Percentiles rank a stretch among this genome's conserved stretches.
These are phyloP conservation scores for Varecia variegata DNA, from an alignment of 2,797 vertebrate genomes.

Conservation along the genomic window DNA sequence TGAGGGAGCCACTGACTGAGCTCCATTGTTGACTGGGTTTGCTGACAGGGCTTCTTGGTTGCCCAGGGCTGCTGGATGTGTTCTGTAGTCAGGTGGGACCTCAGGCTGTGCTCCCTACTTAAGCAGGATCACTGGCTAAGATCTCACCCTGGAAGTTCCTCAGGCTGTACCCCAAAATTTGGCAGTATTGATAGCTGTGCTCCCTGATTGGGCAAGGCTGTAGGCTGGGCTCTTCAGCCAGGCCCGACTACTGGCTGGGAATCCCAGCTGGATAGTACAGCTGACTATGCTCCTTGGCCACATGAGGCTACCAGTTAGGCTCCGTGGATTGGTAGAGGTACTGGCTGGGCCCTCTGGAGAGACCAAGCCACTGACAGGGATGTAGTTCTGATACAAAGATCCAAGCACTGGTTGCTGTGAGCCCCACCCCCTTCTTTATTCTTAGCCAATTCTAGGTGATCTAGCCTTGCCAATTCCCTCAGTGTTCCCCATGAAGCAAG, in stretches of 20 bases:
- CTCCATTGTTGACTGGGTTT: not conserved
- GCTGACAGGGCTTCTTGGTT: not conserved
- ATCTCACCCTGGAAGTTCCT: no score
- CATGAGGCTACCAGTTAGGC: not conserved
- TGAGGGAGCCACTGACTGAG: not conserved
- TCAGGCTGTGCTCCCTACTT: not conserved
- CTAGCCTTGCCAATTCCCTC: not conserved
- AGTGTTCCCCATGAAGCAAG: no score
- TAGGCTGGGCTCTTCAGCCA: not conserved
- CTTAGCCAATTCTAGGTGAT: not conserved
- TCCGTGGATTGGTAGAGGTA: not conserved
- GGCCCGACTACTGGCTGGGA: not conserved
- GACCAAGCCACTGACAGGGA: not conserved
- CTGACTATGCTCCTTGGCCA: not conserved
- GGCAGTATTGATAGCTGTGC: not conserved
- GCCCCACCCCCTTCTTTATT: not conserved
- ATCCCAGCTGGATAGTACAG: not conserved
- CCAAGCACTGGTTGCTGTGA: not conserved
- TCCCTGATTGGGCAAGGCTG: not conserved
- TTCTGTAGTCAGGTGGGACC: not conserved
- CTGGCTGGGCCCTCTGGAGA: not conserved
- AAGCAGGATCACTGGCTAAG: not conserved
- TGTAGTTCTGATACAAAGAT: not conserved
- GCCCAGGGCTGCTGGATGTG: not conserved
- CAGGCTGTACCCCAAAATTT: not conserved